phyloP scores from a whole-genome alignment of 2,113 vertebrate species.

The Aplodontia rufa region DNA sequence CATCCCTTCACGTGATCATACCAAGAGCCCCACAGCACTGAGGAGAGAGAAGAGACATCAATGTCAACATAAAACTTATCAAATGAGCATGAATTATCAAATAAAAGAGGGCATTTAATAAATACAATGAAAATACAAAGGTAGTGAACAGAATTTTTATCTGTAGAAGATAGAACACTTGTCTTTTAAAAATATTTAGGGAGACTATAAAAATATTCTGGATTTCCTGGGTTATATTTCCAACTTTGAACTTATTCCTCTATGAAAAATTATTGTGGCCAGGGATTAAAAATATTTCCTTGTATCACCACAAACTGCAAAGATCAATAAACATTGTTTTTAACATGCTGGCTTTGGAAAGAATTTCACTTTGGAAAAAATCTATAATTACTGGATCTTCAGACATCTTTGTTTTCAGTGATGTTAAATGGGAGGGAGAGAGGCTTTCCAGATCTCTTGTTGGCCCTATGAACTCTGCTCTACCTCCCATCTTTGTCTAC shows the following conservation, averaged over 20 bases:
- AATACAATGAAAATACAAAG: background rate
- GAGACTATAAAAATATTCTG: background rate
- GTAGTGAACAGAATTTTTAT: background rate
- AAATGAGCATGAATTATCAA: background rate
- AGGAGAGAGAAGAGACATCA: background rate
- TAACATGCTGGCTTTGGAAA: background rate
- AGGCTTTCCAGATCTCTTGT: no score
- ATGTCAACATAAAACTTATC: background rate
- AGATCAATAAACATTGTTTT: background rate
- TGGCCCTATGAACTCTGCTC: background rate
- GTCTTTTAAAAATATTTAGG: background rate
- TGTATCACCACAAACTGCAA: background rate
- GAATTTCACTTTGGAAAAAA: background rate
- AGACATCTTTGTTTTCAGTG: background rate
- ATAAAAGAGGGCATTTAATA: background rate
- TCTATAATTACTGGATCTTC: background rate
- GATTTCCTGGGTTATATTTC: background rate
- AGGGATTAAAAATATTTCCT: background rate
- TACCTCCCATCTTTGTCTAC: no score
- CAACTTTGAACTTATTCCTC: background rate
- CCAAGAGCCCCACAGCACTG: constrained; percentile 89
- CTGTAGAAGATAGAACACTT: background rate
- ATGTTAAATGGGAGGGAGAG: background rate
- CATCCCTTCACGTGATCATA: constrained; percentile 87
- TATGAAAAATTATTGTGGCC: background rate